Conservation (phyloP, 2,797 vertebrate species). For the Cirrhinus molitorella region DNA sequence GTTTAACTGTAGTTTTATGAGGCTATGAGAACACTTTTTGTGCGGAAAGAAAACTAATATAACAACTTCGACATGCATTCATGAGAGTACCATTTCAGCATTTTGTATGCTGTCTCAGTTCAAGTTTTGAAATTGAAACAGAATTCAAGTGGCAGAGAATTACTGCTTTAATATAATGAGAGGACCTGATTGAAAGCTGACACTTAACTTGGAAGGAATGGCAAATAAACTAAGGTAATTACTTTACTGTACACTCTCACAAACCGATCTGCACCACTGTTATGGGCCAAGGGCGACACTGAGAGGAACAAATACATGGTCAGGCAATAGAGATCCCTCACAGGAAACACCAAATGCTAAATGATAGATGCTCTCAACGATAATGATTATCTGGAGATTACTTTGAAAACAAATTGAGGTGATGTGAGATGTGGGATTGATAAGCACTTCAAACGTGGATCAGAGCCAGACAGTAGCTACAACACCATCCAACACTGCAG, state of each 20-base stretch:
- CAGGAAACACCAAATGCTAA: conserved; percentile 27
- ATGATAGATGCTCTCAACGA: conserved; percentile 12
- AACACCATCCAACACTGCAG: conserved; percentile 12
- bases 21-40: no score
- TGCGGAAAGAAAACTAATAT: no score
- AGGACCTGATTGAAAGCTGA: conserved; percentile 32
- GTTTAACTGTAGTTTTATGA: no score
- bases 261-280: neutral
- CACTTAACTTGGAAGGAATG: conserved; percentile 1
- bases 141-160: conserved; percentile 5
- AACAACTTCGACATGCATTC: no score
- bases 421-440: conserved; percentile 25
- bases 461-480: neutral
- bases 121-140: neutral
- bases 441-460: conserved; percentile 35
- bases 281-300: neutral
- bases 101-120: neutral
- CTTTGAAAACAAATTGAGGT: conserved; percentile 30
- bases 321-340: conserved; percentile 5
- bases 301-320: neutral
- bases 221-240: neutral
- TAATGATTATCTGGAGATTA: conserved; percentile 32
- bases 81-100: no score
- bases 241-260: neutral
- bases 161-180: neutral